Base-by-base conservation (phyloP, 2,888 invertebrate species). In the Drosophila demipolita region DNA sequence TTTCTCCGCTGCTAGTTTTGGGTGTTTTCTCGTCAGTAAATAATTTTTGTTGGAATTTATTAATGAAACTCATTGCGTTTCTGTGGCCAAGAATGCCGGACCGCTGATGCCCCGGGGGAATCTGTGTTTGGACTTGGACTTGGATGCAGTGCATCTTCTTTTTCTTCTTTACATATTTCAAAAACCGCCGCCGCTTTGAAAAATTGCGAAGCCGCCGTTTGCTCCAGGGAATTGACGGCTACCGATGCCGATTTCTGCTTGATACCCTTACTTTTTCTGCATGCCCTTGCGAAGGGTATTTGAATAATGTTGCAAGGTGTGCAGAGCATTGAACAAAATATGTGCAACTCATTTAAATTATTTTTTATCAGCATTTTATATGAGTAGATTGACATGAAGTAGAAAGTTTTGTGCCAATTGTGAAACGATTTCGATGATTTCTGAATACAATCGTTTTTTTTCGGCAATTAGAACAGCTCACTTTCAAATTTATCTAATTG, bases 31-130 rank as follows among this genome's bases (percentile, higher is more conserved):
- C 33, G 68, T 32, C 40, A 40, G 36, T 38, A 38, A 35, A 9
- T 60, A 55, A 49, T 59, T 49, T 89, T 82, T 88, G 78, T 70
- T 66, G 82, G 87, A 89, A 85, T 89, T 87, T 87, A 87, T 87
- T 87, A 87, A 87, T 87, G 90, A 89, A 87, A 84, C 89, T 87
- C 89, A 89, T 82, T 83, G 80, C 68, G 40, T 64, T 65, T 50
- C 45, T 66, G 66, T 72, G 67, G 74, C 50, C 71, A 20, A 70
- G 33, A 42, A 36, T 48, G 52, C 38, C 60, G 42, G 50, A 73
- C 70, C 66, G 66, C 67, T 29, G 23, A 48, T 63, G 69, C 86
- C 89, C 75, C 66, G 59, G 72, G 83, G 87, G 84, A 81, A 32
- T 32, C 53, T 63, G 53, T 9, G 23, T 42, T 36, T 40, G 49